Conservation (phyloP, 2,113 vertebrate genomes). For the Pteropus alecto region DNA sequence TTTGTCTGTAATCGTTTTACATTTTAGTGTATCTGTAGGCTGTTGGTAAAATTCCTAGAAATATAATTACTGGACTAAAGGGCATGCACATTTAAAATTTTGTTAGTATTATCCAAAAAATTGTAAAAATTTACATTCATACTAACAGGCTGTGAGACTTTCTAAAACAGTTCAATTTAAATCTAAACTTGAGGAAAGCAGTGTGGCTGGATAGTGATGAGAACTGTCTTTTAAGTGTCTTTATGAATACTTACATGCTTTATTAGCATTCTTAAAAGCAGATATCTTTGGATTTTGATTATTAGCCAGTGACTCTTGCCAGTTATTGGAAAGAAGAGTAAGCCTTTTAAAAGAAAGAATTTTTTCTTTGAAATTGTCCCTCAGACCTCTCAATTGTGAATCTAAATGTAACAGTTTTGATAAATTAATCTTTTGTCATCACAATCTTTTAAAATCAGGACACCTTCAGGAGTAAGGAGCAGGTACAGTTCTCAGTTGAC, state of each 20-base stretch:
- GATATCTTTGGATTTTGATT: background rate
- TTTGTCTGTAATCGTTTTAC: background rate
- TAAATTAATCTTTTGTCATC: background rate
- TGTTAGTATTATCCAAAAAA: background rate
- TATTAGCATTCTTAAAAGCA: background rate
- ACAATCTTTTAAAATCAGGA: background rate
- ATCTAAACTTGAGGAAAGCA: background rate
- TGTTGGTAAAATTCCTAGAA: background rate
- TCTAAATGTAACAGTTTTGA: conserved; percentile 4
- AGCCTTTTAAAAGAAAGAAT: background rate
- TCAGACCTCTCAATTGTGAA: background rate
- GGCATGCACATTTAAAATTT: background rate
- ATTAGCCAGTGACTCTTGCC: background rate
- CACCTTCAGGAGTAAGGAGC: background rate
- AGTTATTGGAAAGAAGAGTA: background rate
- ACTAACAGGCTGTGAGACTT: background rate
- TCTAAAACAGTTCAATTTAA: conserved; percentile 1
- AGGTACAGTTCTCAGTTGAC: background rate
- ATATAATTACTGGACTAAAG: background rate
- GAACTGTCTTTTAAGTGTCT: background rate
- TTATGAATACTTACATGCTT: background rate
- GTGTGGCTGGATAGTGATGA: background rate
- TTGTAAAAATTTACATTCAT: background rate
- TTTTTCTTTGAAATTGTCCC: background rate
- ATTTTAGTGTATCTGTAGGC: background rate